These are phyloP conservation scores for Hyalella azteca DNA, from an alignment of 2,888 invertebrate genomes.

Conservation along the genomic window DNA sequence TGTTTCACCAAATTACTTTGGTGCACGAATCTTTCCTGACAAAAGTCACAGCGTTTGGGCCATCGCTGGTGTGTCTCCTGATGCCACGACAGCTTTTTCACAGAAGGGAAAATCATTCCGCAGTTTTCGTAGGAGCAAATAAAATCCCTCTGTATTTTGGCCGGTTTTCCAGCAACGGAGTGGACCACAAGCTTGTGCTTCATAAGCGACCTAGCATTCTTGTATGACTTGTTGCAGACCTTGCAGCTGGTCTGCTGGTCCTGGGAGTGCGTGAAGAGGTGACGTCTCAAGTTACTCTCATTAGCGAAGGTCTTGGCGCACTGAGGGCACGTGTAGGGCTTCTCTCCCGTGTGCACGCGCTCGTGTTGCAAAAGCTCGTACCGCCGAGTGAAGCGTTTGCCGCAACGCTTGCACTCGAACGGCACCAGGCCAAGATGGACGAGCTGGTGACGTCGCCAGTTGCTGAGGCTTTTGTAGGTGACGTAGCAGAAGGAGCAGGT, in stretches of 20 bases:
- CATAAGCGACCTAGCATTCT: constrained; percentile 46
- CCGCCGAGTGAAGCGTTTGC: constrained; percentile 48
- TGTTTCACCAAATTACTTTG: constrained; percentile 82
- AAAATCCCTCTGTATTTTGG: constrained; percentile 53
- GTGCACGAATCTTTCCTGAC: constrained; percentile 86
- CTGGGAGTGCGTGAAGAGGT: constrained; percentile 53
- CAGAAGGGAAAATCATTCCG: constrained; percentile 71
- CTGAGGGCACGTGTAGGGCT: constrained; percentile 50
- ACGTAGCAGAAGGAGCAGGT: constrained; percentile 53
- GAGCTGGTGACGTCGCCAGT: constrained; percentile 56
- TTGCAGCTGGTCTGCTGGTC: constrained; percentile 47
- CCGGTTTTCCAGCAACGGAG: constrained; percentile 43
- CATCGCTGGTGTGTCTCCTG: constrained; percentile 81
- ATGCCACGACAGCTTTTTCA: constrained; percentile 84
- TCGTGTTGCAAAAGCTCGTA: constrained; percentile 47
- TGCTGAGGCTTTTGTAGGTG: constrained; percentile 45
- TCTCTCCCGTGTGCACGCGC: constrained; percentile 53
- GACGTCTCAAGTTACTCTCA: constrained; percentile 50
- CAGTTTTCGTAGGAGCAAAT: constrained; percentile 55
- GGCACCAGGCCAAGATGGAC: constrained; percentile 54
- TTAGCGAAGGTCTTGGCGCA: constrained; percentile 53
- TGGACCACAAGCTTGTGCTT: constrained; percentile 54
- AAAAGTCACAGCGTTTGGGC: constrained; percentile 83
- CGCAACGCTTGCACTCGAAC: constrained; percentile 55
- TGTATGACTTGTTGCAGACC: constrained; percentile 48